Evolutionary conservation across 2,113 vertebrate genomes (phyloP).

Genomic region (Triplophysa siluroides): DNA sequence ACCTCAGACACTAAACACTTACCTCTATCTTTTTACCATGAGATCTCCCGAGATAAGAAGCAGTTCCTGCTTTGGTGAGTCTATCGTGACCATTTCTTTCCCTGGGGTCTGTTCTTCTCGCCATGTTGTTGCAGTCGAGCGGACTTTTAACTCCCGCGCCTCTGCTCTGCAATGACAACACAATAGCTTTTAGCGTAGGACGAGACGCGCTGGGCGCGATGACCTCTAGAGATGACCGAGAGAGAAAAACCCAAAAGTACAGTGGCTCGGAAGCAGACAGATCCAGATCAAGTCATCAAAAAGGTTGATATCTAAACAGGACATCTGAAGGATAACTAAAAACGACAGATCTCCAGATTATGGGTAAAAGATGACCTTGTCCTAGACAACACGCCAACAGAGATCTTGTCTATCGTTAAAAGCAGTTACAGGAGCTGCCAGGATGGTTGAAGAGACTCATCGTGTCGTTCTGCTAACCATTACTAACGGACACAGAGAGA

Average conservation of each 20-base stretch:
- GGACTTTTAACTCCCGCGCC: conserved; percentile 60
- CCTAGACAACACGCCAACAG: conserved; percentile 64
- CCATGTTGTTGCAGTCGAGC: conserved; percentile 56
- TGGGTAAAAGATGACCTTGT: conserved; percentile 64
- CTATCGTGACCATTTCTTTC: conserved; percentile 63
- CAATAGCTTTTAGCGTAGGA: conserved; percentile 54
- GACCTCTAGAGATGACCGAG: conserved; percentile 59
- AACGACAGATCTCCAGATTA: conserved; percentile 6
- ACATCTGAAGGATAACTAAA: neutral
- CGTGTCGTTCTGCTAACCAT: conserved; percentile 57
- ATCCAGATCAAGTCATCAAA: conserved; percentile 4
- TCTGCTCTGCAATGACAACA: conserved; percentile 76
- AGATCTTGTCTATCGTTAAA: conserved; percentile 66
- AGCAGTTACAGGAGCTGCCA: conserved; percentile 64
- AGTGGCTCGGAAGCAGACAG: conserved; percentile 45
- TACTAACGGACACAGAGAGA: conserved; percentile 66
- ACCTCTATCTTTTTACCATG: conserved; percentile 73
- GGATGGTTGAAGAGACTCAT: conserved; percentile 67
- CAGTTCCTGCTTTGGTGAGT: conserved; percentile 47
- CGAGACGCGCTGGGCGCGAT: conserved; percentile 50
- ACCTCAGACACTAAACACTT: conserved; percentile 53
- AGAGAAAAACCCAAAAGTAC: conserved; percentile 63
- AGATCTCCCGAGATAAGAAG: conserved; percentile 64
- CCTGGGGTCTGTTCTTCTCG: conserved; percentile 60
- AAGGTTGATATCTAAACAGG: neutral